Evolutionary conservation across 2,888 invertebrate genomes (phyloP).

Genomic region (Drosophila mulleri): DNA sequence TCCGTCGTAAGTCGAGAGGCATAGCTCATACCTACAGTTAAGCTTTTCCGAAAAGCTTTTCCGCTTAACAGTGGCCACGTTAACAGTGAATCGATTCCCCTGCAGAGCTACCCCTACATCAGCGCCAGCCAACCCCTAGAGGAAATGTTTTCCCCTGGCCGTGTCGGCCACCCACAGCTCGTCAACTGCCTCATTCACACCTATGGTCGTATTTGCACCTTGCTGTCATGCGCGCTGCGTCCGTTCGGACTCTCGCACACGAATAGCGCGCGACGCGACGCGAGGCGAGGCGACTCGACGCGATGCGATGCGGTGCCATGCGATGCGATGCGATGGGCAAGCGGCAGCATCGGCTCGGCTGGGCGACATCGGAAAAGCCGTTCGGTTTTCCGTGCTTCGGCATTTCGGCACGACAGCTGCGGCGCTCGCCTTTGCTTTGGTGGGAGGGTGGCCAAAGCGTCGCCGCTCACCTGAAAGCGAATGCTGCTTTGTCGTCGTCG

Average conservation of each 20-base stretch:
- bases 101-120: slow-evolving; percentile 48
- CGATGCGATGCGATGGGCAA: neutral
- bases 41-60: slow-evolving; percentile 66
- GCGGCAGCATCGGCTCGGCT: slow-evolving; percentile 46
- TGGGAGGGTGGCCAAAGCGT: slow-evolving; percentile 58
- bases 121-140: slow-evolving; percentile 29
- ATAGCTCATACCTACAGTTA: slow-evolving; percentile 14
- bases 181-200: slow-evolving; percentile 50
- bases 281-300: neutral
- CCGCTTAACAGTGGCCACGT: slow-evolving; percentile 30
- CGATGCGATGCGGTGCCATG: slow-evolving; percentile 4
- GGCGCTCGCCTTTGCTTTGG: slow-evolving; percentile 23
- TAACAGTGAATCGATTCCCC: slow-evolving; percentile 37
- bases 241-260: slow-evolving; percentile 62
- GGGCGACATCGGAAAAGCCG: slow-evolving; percentile 22
- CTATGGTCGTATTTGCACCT: slow-evolving; percentile 71
- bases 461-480: slow-evolving; percentile 71
- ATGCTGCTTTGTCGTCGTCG: slow-evolving; percentile 36
- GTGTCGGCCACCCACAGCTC: slow-evolving; percentile 37
- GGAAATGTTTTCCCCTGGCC: slow-evolving; percentile 15
- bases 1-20: too few relatives aligned
- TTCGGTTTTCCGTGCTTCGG: slow-evolving; percentile 68
- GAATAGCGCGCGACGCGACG: slow-evolving; percentile 16
- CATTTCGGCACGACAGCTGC: slow-evolving; percentile 27
- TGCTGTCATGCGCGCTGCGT: slow-evolving; percentile 77